Base-by-base conservation (phyloP, 2,113 vertebrate genomes). In the Chionodraco myersi region DNA sequence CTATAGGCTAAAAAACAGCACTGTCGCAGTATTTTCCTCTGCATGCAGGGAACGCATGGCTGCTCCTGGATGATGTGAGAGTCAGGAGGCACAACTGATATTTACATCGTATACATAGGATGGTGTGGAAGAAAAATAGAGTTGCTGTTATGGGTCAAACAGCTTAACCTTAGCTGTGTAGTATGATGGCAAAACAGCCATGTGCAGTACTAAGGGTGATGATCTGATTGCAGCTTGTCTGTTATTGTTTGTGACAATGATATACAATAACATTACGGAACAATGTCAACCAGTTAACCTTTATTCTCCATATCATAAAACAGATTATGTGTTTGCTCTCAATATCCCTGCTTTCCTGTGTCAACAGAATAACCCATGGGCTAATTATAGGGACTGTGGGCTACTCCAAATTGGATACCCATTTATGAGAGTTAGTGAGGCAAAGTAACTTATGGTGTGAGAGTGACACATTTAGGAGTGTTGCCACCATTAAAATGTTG, bases 1-100 rank as follows among this genome's bases (percentile, higher is more conserved):
- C 23, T 13, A 47, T 45, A 21, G 36, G n/a, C 51, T 64, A 74
- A 34, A 52, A 48, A 72, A 58, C 73, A 67, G 56, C 74, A 77
- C 72, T 94, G 94, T 92, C 94, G 95, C 94, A 95, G 92, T 94
- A 52, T 90, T 87, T 87, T 81, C 13, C 84, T 86, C 79, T 18
- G 90, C 91, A 91, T 91, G 82, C 85, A 75, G 80, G 71, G 82
- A 80, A 86, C 84, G 90, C 85, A 90, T 93, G 93, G 87, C 82
- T 90, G 91, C 81, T 80, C 80, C 75, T 83, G 86, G 63, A 84
- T 67, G 75, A 70, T 61, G 65, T 2, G 47, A 65, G 53, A 81
- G 52, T 6, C 63, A 68, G 66, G 26, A 82, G 58, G 65, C 73
- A 18, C 75, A 34, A 75, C 57, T 61, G 15, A n/a, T 23, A 61